phyloP scores from a whole-genome alignment of 2,888 invertebrate species.

The Galeruca laticollis region DNA sequence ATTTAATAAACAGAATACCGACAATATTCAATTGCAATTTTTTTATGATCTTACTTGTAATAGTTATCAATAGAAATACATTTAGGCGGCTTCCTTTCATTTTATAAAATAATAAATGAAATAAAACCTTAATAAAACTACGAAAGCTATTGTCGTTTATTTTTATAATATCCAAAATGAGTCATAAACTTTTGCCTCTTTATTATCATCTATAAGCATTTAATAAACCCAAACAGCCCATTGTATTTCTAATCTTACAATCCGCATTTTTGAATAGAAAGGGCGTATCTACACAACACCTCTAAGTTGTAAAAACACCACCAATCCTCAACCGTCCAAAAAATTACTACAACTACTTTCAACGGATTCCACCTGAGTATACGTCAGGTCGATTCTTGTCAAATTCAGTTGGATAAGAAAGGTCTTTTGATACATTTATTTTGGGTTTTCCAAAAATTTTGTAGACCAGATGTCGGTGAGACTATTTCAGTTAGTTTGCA shows the following conservation, averaged over 20 bases:
- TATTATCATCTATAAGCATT: no score
- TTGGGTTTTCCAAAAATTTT: slow-evolving; percentile 30
- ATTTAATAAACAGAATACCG: no score
- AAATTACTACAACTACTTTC: neutral
- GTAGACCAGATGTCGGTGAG: slow-evolving; percentile 25
- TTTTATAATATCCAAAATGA: neutral
- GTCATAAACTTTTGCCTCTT: no score
- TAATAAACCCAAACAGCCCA: neutral
- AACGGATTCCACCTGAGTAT: slow-evolving; percentile 19
- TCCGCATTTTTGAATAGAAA: slow-evolving; percentile 7
- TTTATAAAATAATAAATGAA: no score
- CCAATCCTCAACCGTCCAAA: slow-evolving; percentile 14
- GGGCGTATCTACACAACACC: slow-evolving; percentile 18
- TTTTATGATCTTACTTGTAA: no score
- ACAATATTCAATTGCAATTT: no score
- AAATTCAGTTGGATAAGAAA: slow-evolving; percentile 27
- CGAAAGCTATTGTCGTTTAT: neutral
- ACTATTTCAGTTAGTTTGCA: slow-evolving; percentile 11
- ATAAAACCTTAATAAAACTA: no score
- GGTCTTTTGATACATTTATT: slow-evolving; percentile 21
- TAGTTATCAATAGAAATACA: no score
- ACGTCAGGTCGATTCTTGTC: slow-evolving; percentile 1
- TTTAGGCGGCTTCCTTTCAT: no score
- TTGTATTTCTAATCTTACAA: slow-evolving; percentile 9
- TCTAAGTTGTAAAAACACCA: slow-evolving; percentile 13